phyloP scores from a whole-genome alignment of 2,113 vertebrate genomes.

The Bothrops jararaca region DNA sequence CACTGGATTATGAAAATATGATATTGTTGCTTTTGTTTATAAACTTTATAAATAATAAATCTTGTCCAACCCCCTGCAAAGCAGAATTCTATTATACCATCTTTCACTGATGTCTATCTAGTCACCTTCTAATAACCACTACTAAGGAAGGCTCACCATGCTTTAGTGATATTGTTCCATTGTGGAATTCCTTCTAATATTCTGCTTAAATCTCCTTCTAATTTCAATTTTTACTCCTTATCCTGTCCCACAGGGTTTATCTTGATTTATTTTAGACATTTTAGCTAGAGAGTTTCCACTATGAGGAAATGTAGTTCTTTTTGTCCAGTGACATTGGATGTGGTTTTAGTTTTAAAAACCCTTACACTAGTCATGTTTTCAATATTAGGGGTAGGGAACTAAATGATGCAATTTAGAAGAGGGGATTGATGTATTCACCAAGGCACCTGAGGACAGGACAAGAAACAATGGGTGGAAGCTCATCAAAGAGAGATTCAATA shows the following conservation, averaged over 20 bases:
- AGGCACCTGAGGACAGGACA: background rate
- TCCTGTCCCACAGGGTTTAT: background rate
- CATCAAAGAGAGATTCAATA: background rate
- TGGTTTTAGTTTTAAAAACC: background rate
- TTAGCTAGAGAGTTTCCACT: background rate
- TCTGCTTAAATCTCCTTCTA: background rate
- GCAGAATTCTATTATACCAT: background rate
- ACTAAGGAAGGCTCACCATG: background rate
- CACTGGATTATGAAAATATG: background rate
- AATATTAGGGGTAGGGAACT: background rate
- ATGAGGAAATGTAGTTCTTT: background rate
- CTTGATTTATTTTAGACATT: background rate
- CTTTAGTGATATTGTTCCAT: background rate
- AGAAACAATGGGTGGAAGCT: background rate
- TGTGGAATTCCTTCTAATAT: background rate
- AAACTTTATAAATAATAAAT: background rate
- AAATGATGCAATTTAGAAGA: background rate
- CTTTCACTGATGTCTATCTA: background rate
- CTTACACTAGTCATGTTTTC: background rate
- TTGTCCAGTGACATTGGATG: background rate
- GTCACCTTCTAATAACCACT: background rate
- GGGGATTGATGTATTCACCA: background rate
- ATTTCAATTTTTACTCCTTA: background rate
- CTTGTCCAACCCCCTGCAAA: background rate
- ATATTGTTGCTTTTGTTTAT: background rate